phyloP scores from a whole-genome alignment of 2,888 invertebrate genomes.

The Lepidochitona cinerea region DNA sequence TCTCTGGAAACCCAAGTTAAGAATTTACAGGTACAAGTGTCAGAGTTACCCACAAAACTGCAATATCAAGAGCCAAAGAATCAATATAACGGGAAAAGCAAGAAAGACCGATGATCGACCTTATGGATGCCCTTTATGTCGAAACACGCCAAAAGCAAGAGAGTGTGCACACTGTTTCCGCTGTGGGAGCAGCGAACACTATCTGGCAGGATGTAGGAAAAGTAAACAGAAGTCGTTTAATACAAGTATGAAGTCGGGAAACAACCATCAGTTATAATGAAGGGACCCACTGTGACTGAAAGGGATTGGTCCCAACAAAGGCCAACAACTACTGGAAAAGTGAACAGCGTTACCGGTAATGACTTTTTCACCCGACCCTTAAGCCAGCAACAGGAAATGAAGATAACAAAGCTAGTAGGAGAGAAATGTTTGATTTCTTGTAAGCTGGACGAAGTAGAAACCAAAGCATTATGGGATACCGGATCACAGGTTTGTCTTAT shows the following conservation, averaged over 20 bases:
- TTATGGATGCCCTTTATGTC: not conserved
- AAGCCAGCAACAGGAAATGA: not conserved
- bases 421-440: slow-evolving; percentile 3
- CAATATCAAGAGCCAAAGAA: too few species aligned
- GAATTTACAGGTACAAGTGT: not conserved
- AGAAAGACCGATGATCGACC: not conserved
- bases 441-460: not conserved
- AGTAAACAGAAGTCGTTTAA: not conserved
- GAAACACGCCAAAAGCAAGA: not conserved
- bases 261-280: not conserved
- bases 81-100: too few species aligned
- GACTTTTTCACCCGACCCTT: not conserved
- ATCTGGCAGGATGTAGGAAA: not conserved
- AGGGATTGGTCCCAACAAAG: not conserved
- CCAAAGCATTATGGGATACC: slow-evolving; percentile 10
- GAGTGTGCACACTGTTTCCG: not conserved
- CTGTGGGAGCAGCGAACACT: slow-evolving; percentile 4
- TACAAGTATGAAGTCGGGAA: too few species aligned
- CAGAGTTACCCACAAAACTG: not conserved
- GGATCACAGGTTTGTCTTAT: not conserved
- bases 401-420: slow-evolving; percentile 4
- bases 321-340: not conserved
- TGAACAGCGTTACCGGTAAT: not conserved
- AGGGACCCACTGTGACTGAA: not conserved
- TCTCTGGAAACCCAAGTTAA: not conserved